Evolutionary conservation across 2,888 invertebrate genomes (phyloP).

Genomic region (Thecophora atra): DNA sequence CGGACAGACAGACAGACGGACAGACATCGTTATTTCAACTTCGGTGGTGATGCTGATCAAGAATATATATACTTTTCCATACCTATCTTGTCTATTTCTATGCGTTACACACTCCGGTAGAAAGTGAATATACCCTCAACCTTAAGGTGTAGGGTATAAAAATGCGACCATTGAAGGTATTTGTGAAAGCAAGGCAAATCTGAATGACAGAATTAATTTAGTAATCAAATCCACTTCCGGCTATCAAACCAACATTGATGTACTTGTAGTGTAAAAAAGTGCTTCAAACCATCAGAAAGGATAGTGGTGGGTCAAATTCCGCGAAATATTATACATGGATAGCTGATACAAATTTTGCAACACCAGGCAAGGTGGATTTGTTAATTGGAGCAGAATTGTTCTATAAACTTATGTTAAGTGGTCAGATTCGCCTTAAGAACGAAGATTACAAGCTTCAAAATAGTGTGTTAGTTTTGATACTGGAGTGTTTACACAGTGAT

Average conservation of each 20-base stretch:
- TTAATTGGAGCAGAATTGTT: slow-evolving; percentile 15
- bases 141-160: too few relatives aligned
- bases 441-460: slow-evolving; percentile 1
- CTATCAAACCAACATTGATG: not conserved
- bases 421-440: not conserved
- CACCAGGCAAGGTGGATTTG: slow-evolving; percentile 8
- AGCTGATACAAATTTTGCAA: slow-evolving; percentile 1
- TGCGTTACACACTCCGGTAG: too few relatives aligned
- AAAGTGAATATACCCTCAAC: too few relatives aligned
- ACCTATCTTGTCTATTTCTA: too few relatives aligned
- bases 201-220: slow-evolving; percentile 5
- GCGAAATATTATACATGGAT: not conserved
- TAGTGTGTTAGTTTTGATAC: not conserved
- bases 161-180: not conserved
- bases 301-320: slow-evolving; percentile 3
- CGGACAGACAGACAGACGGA: too few relatives aligned
- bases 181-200: slow-evolving; percentile 3
- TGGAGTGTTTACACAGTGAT: too few relatives aligned
- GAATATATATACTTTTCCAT: too few relatives aligned
- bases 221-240: slow-evolving; percentile 1
- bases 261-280: slow-evolving; percentile 1
- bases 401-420: not conserved
- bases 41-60: too few relatives aligned
- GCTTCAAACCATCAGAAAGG: slow-evolving; percentile 1
- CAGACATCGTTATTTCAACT: too few relatives aligned